These are phyloP conservation scores for Macrosteles quadrilineatus DNA, from an alignment of 1,140 invertebrate species.

Conservation along the genomic window DNA sequence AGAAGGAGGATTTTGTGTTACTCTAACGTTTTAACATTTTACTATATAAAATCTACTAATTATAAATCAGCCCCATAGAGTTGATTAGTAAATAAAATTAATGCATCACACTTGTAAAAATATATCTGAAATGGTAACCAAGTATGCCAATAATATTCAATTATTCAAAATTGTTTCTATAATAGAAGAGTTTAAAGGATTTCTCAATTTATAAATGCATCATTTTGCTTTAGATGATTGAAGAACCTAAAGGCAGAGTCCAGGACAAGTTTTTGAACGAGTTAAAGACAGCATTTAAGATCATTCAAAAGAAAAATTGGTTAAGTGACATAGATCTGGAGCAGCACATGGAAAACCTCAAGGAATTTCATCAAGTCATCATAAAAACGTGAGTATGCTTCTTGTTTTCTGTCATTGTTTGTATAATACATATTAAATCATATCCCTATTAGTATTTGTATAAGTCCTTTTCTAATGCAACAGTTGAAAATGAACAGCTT, in stretches of 20 bases:
- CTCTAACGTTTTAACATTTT: too few species aligned
- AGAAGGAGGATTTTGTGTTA: too few species aligned
- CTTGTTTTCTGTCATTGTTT: neutral
- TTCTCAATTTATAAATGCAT: too few species aligned
- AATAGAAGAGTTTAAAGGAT: too few species aligned
- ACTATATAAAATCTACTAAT: too few species aligned
- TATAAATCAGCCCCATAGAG: too few species aligned
- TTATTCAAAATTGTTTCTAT: too few species aligned
- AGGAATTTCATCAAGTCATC: neutral
- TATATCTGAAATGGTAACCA: too few species aligned
- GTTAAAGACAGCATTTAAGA: neutral
- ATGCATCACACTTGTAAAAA: too few species aligned
- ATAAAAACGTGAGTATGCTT: neutral
- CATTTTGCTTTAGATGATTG: neutral
- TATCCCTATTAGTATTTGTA: neutral
- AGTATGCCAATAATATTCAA: too few species aligned
- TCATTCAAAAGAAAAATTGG: neutral
- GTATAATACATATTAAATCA: neutral
- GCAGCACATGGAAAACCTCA: neutral
- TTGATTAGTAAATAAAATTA: too few species aligned
- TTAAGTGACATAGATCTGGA: neutral
- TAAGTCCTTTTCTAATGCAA: neutral
- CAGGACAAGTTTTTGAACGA: neutral
- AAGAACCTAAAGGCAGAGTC: neutral
- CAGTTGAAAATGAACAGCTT: neutral